phyloP scores from a whole-genome alignment of 1,140 invertebrate species.

The Cepaea nemoralis region DNA sequence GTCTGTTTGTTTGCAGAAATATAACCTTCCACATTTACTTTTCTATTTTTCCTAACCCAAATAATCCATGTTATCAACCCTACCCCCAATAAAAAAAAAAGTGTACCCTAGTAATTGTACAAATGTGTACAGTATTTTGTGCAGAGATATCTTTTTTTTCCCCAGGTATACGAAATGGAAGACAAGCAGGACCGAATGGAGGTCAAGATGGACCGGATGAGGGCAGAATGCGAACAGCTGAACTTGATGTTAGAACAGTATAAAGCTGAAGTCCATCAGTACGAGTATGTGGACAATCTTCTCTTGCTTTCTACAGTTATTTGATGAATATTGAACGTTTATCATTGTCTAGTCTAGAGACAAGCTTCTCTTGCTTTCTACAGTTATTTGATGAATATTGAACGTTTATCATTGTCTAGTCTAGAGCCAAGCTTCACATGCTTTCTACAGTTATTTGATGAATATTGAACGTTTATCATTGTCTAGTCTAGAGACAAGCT shows the following conservation, averaged over 20 bases:
- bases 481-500: not conserved
- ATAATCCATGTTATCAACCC: too few relatives aligned
- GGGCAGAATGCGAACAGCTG: not conserved
- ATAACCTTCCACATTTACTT: too few relatives aligned
- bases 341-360: not conserved
- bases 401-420: too few relatives aligned
- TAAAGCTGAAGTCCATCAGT: not conserved
- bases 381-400: not conserved
- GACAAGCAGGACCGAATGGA: conserved; percentile 18
- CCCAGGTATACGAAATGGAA: not conserved
- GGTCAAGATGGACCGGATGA: not conserved
- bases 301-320: not conserved
- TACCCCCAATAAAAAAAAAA: too few relatives aligned
- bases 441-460: not conserved
- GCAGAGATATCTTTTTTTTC: too few relatives aligned
- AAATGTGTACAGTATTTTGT: too few relatives aligned
- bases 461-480: too few relatives aligned
- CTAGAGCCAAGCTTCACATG: not conserved
- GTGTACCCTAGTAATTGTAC: too few relatives aligned
- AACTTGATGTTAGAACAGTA: not conserved
- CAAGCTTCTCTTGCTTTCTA: not conserved
- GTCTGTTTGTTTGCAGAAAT: too few relatives aligned
- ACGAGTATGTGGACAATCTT: not conserved
- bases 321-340: too few relatives aligned
- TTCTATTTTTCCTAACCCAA: too few relatives aligned